phyloP scores from a whole-genome alignment of 2,888 invertebrate species.

The Epinotia bilunana region DNA sequence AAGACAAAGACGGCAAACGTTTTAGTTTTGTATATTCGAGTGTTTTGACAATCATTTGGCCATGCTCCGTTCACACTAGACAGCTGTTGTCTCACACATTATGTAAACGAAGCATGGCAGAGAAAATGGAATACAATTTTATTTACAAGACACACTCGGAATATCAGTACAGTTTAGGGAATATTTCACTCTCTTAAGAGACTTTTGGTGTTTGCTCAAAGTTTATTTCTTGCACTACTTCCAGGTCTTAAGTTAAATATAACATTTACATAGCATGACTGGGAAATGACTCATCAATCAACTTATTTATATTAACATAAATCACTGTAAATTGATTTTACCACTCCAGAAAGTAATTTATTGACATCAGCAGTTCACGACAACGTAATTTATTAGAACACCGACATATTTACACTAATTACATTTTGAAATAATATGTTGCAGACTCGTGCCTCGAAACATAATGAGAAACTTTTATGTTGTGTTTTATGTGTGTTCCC shows the following conservation, averaged over 20 bases:
- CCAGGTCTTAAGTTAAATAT: not conserved
- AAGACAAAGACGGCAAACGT: not conserved
- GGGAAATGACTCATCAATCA: constrained; percentile 21
- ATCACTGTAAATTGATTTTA: constrained; percentile 31
- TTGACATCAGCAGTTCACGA: constrained; percentile 30
- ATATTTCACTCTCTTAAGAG: not conserved
- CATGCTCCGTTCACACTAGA: not conserved
- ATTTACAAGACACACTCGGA: constrained; percentile 12
- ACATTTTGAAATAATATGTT: constrained; percentile 25
- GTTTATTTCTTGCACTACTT: not conserved
- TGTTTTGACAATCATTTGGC: not conserved
- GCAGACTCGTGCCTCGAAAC: constrained; percentile 55
- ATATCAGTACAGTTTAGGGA: not conserved
- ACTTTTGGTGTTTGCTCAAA: not conserved
- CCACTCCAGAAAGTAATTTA: constrained; percentile 18
- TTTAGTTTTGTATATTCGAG: not conserved
- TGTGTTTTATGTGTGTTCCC: constrained; percentile 28
- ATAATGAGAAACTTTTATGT: constrained; percentile 50
- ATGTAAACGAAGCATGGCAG: not conserved
- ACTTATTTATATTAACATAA: constrained; percentile 20
- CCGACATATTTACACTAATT: constrained; percentile 37
- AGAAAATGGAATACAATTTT: not conserved
- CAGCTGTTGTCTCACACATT: not conserved
- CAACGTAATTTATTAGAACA: constrained; percentile 30
- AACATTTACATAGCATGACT: constrained; percentile 25